phyloP scores from a whole-genome alignment of 2,797 vertebrate genomes.

The Nannoperca obscura region DNA sequence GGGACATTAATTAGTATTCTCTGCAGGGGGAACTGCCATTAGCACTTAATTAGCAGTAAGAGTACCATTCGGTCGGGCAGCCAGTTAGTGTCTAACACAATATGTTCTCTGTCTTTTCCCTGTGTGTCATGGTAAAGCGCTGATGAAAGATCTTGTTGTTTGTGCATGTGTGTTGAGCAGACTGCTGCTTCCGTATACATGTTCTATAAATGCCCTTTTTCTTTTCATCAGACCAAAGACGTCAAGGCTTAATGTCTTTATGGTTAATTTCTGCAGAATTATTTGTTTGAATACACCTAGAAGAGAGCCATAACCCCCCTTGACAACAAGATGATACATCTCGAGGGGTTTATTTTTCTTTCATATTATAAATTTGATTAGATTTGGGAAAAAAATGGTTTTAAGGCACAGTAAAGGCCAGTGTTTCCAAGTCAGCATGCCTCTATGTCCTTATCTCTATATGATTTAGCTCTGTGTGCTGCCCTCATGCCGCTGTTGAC shows the following conservation, averaged over 20 bases:
- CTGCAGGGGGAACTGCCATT: constrained; percentile 86
- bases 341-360: neutral
- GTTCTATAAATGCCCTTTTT: neutral
- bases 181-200: constrained; percentile 3
- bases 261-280: constrained; percentile 12
- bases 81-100: constrained; percentile 77
- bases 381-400: neutral
- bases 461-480: constrained; percentile 22
- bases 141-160: constrained; percentile 66
- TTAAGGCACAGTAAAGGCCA: neutral
- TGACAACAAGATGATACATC: neutral
- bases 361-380: neutral
- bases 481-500: constrained; percentile 55
- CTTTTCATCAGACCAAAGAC: neutral
- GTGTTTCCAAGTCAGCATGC: constrained; percentile 20
- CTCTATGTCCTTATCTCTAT: neutral
- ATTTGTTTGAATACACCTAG: neutral
- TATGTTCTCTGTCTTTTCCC: constrained; percentile 77
- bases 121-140: constrained; percentile 62
- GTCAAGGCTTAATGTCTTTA: neutral
- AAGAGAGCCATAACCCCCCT: neutral
- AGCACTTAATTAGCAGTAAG: constrained; percentile 89
- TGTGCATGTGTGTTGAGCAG: constrained; percentile 32
- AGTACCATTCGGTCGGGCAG: constrained; percentile 81
- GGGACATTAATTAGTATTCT: constrained; percentile 88